Evolutionary conservation across 2,888 invertebrate species (phyloP).

Genomic region (Cataglyphis rosenhaueri): DNA sequence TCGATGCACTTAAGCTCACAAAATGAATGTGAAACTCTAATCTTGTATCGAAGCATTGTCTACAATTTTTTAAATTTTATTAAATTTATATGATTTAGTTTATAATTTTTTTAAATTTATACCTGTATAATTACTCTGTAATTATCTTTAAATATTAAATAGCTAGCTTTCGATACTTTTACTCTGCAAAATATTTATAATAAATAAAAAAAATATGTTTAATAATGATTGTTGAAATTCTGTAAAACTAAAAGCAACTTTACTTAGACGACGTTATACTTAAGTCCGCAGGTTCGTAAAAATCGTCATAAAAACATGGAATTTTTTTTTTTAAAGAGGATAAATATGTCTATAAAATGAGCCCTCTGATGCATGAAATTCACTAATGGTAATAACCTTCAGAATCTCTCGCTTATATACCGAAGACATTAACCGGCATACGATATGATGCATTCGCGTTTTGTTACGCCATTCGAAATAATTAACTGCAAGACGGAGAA

Average conservation of each 20-base stretch:
- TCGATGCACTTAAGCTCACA: neutral
- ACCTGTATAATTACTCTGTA: neutral
- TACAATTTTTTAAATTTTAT: neutral
- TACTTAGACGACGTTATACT: neutral
- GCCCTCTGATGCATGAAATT: constrained; percentile 30
- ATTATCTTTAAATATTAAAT: neutral
- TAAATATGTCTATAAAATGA: constrained; percentile 4
- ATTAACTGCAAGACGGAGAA: neutral
- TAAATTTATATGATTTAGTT: neutral
- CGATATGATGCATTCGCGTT: neutral
- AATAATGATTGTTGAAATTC: neutral
- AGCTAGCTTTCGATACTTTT: neutral
- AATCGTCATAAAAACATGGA: neutral
- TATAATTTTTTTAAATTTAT: neutral
- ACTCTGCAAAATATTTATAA: neutral
- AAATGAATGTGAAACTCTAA: neutral
- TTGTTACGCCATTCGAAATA: neutral
- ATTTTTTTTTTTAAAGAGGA: neutral
- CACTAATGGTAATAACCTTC: neutral
- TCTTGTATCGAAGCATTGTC: neutral
- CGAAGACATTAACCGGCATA: constrained; percentile 7
- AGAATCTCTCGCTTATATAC: constrained; percentile 16
- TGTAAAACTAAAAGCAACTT: constrained; percentile 7
- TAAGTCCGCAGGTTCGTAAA: constrained; percentile 3
- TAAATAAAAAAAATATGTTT: neutral